Base-by-base conservation (phyloP, 1,140 invertebrate genomes). In the Phortica variegata region DNA sequence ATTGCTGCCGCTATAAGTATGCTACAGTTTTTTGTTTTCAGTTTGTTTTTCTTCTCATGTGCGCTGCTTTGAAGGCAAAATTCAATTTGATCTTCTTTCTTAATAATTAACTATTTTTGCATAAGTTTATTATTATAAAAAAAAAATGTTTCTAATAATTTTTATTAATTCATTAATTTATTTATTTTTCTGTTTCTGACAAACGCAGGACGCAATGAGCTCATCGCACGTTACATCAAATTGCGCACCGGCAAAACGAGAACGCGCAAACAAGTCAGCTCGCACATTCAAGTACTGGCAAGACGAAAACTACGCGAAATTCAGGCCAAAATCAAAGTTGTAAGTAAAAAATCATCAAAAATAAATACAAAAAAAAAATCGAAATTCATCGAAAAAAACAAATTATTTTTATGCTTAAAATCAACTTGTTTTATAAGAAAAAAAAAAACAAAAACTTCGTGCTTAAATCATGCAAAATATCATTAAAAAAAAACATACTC, bases 191-290 rank as follows among this genome's bases (percentile, higher is more conserved):
- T 50, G 8, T 12, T 5, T 47, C 13, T 50, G 17, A 29, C 45
- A n/a, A n/a, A n/a, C 85, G 57, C 83, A 98, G 96, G 96, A 73
- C 87, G 97, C 59, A 99, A 99, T 82, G 97, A 99, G 83, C 82
- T 99, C 68, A 99, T 99, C 79, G 97, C 97, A 54, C 85, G 97
- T 65, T 99, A 99, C 80, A 99, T 99, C 74, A 98, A 99, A 85
- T 80, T 99, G 60, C 84, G 97, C 61, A 99, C 97, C 50, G 97
- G 97, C 42, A 99, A 99, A 79, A 98, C 95, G 77, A 86, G 97
- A 78, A 98, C 97, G 72, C 83, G 97, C 69, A 99, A 99, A 81
- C 97, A 99, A 83, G 97, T 99, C 60, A 98, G 95, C 56, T 97
- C 94, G 62, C 97, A 99, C 77, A 99, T 99, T 79, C 97, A 99